phyloP scores from a whole-genome alignment of 2,797 vertebrate species.

The Clarias laeviceps region DNA sequence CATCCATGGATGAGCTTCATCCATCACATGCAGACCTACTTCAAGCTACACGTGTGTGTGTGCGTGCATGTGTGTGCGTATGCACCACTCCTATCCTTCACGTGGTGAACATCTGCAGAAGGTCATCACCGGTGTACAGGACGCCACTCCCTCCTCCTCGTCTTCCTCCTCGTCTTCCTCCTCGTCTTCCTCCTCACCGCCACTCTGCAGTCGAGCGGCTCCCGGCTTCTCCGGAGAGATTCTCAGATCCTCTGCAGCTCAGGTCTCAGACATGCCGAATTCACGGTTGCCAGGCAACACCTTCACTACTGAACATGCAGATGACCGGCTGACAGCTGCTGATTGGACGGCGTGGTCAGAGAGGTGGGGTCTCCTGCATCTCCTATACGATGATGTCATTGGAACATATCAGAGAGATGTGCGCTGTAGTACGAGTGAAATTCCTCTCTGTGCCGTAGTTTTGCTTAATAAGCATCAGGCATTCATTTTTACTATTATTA shows the following conservation, averaged over 20 bases:
- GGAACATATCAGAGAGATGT: slow-evolving; percentile 44
- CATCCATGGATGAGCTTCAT: slow-evolving; percentile 1
- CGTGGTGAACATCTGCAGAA: slow-evolving; percentile 24
- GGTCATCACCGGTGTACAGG: neutral
- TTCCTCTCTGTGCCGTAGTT: neutral
- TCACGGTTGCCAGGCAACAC: slow-evolving; percentile 81
- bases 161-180: neutral
- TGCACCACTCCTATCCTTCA: neutral
- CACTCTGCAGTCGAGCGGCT: slow-evolving; percentile 8
- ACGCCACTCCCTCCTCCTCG: neutral
- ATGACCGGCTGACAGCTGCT: slow-evolving; percentile 67
- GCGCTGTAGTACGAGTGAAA: neutral
- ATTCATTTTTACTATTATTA: too few relatives aligned
- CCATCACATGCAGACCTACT: neutral
- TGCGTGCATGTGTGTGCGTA: neutral
- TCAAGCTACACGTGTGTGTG: neutral
- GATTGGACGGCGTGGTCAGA: slow-evolving; percentile 64
- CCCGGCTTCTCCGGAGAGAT: neutral
- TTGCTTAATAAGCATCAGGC: neutral
- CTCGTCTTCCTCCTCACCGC: neutral
- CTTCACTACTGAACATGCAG: slow-evolving; percentile 82
- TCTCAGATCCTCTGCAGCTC: slow-evolving; percentile 5
- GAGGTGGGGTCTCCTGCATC: slow-evolving; percentile 67
- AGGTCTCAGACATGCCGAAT: slow-evolving; percentile 70
- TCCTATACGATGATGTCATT: slow-evolving; percentile 62